Evolutionary conservation across 2,888 invertebrate species (phyloP).

Genomic region (Agriopis marginaria): DNA sequence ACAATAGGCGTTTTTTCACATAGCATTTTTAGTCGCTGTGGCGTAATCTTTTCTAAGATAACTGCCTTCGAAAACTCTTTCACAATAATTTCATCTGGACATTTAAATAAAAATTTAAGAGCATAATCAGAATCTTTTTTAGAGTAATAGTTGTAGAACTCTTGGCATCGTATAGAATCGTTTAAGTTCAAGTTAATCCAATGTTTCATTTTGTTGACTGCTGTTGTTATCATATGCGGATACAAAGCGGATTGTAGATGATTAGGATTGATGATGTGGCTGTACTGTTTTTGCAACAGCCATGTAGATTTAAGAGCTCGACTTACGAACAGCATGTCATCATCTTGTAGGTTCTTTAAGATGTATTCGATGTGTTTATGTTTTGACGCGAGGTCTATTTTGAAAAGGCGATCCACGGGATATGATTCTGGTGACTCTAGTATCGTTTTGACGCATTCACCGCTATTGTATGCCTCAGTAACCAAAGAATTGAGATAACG

Average conservation of each 20-base stretch:
- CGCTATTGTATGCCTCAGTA: slow-evolving; percentile 25
- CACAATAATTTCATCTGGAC: slow-evolving; percentile 57
- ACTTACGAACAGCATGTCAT: slow-evolving; percentile 48
- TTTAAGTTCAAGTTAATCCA: slow-evolving; percentile 45
- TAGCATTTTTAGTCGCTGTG: slow-evolving; percentile 61
- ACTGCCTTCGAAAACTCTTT: slow-evolving; percentile 51
- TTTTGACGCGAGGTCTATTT: slow-evolving; percentile 46
- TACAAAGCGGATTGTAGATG: slow-evolving; percentile 44
- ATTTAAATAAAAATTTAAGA: slow-evolving; percentile 61
- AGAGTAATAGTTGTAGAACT: slow-evolving; percentile 66
- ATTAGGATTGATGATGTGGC: slow-evolving; percentile 42
- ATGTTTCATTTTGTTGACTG: slow-evolving; percentile 46
- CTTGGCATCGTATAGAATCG: slow-evolving; percentile 55
- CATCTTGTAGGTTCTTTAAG: slow-evolving; percentile 40
- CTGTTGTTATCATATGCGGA: slow-evolving; percentile 46
- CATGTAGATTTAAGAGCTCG: slow-evolving; percentile 47
- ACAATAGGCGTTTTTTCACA: slow-evolving; percentile 60
- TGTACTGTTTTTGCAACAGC: slow-evolving; percentile 41
- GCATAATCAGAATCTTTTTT: slow-evolving; percentile 52
- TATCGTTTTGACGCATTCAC: slow-evolving; percentile 28
- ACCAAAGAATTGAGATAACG: slow-evolving; percentile 45
- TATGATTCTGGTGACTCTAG: slow-evolving; percentile 31
- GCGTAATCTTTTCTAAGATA: slow-evolving; percentile 53
- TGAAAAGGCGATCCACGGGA: slow-evolving; percentile 46
- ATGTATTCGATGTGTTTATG: slow-evolving; percentile 39